A percentile compares a stretch with the other conserved stretches of the same genome.
Conservation (phyloP, 2,888 invertebrate genomes). For the Molorchus minor region DNA sequence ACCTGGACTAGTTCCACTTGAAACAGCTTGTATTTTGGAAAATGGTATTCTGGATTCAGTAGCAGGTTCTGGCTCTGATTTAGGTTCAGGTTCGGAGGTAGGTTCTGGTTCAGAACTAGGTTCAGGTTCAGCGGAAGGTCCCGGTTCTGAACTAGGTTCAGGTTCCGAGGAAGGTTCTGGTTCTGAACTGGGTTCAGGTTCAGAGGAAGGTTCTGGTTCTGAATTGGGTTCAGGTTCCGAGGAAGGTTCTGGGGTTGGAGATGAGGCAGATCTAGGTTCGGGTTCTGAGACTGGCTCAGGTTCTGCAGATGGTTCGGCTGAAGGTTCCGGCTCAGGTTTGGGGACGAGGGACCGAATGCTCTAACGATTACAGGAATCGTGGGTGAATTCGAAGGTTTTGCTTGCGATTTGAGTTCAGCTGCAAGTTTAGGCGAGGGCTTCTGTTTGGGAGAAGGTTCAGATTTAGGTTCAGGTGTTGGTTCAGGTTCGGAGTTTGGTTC, state of each 20-base stretch:
- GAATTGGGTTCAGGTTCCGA: constrained; percentile 61
- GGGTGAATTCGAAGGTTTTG: too few relatives aligned
- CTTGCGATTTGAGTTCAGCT: constrained; percentile 60
- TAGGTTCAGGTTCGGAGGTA: constrained; percentile 56
- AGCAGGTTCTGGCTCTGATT: constrained; percentile 60
- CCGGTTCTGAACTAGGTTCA: constrained; percentile 62
- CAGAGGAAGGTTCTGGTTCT: constrained; percentile 60
- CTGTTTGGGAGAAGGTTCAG: constrained; percentile 52
- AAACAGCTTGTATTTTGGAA: constrained; percentile 54
- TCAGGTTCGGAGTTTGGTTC: constrained; percentile 55
- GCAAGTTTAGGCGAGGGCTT: constrained; percentile 60
- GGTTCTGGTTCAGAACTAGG: constrained; percentile 57
- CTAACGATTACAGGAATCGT: too few relatives aligned
- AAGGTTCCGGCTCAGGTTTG: constrained; percentile 62
- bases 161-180: constrained; percentile 61
- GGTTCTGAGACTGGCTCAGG: constrained; percentile 45
- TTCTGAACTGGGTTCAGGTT: constrained; percentile 61
- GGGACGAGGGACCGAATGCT: too few relatives aligned
- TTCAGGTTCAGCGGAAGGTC: constrained; percentile 59
- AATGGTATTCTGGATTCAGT: constrained; percentile 57
- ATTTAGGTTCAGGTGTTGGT: constrained; percentile 56
- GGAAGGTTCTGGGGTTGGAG: constrained; percentile 50
- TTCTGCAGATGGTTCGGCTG: constrained; percentile 57
- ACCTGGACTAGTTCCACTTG: constrained; percentile 55
- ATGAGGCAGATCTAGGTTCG: neutral